Conservation (phyloP, 2,797 vertebrate species). For the Darevskia mixta region DNA sequence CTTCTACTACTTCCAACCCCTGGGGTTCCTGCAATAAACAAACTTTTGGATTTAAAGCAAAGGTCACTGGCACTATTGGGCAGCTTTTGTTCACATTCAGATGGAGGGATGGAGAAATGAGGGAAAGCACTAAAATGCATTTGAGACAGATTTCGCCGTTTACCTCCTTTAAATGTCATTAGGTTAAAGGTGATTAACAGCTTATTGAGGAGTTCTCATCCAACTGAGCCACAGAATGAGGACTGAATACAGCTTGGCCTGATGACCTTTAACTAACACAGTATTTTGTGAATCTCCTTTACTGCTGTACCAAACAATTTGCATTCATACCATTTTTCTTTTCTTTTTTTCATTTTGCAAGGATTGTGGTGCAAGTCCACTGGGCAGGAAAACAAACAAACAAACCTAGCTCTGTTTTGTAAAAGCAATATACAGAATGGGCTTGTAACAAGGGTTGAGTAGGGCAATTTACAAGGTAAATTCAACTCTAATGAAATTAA, state of each 20-base stretch:
- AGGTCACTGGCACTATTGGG: constrained; percentile 7
- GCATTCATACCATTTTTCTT: neutral
- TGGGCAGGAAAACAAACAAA: neutral
- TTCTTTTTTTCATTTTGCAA: no score
- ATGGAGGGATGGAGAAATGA: neutral
- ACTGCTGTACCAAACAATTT: neutral
- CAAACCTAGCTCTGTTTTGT: neutral
- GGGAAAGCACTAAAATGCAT: constrained; percentile 1
- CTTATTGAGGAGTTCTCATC: constrained; percentile 4
- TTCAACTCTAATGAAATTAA: no score
- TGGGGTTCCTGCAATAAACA: constrained; percentile 13
- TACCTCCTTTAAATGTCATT: constrained; percentile 9
- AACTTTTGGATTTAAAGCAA: constrained; percentile 5
- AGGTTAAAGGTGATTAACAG: neutral
- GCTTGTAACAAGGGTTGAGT: neutral
- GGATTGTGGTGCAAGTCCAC: neutral
- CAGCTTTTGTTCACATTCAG: neutral
- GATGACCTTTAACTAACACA: neutral
- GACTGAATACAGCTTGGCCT: neutral
- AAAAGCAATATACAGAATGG: neutral
- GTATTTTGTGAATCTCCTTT: neutral
- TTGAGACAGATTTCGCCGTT: neutral
- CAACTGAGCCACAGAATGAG: constrained; percentile 6
- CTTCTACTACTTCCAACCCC: neutral
- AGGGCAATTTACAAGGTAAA: neutral